phyloP scores from a whole-genome alignment of 2,888 invertebrate species.

The Sisyra nigra region DNA sequence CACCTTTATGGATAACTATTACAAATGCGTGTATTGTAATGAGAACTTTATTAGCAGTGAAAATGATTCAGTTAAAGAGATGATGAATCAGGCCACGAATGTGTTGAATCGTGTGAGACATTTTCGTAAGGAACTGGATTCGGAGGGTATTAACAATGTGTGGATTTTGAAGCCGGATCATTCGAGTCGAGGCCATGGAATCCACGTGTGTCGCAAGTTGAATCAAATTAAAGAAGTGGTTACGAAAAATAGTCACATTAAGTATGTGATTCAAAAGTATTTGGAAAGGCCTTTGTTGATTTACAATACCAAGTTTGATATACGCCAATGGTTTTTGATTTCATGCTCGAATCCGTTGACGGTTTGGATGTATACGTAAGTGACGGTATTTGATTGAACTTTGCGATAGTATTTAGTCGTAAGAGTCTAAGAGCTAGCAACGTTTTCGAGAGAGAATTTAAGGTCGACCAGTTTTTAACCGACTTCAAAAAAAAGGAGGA shows the following conservation, averaged over 20 bases:
- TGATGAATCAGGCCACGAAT: constrained; percentile 32
- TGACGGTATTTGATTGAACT: too few relatives aligned
- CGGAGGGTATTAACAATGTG: constrained; percentile 68
- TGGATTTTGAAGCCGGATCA: constrained; percentile 85
- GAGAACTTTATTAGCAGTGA: constrained; percentile 28
- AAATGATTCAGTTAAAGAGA: constrained; percentile 21
- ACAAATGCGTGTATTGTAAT: constrained; percentile 40
- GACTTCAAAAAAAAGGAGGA: too few relatives aligned
- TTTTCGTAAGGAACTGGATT: constrained; percentile 43
- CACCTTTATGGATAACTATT: constrained; percentile 46
- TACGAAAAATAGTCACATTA: constrained; percentile 34
- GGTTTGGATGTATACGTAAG: constrained; percentile 69
- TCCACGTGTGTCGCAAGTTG: constrained; percentile 59
- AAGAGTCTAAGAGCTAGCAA: too few relatives aligned
- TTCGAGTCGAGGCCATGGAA: constrained; percentile 69
- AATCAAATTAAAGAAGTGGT: constrained; percentile 51
- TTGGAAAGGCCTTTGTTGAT: constrained; percentile 65
- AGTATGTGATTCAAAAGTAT: constrained; percentile 80
- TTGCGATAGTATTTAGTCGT: too few relatives aligned
- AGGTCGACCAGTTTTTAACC: too few relatives aligned
- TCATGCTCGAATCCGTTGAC: constrained; percentile 61
- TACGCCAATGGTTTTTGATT: constrained; percentile 77
- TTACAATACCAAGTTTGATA: constrained; percentile 79
- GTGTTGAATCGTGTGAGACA: constrained; percentile 39
- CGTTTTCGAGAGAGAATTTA: too few relatives aligned